Evolutionary conservation across 2,888 invertebrate species (phyloP).

Genomic region (Folsomia candida): DNA sequence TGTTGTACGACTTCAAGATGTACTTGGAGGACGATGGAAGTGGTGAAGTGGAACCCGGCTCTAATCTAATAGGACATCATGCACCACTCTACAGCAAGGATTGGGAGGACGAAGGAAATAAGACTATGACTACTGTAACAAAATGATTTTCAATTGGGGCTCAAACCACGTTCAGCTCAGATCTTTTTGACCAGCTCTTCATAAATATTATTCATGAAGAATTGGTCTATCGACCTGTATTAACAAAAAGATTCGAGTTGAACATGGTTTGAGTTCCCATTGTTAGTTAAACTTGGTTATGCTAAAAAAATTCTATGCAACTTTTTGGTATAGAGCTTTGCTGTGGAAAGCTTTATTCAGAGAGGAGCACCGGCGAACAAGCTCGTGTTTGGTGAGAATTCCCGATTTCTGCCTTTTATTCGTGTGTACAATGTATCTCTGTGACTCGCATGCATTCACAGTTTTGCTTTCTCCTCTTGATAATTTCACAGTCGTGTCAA

Average conservation of each 20-base stretch:
- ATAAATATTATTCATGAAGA: no score
- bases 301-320: no score
- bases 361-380: conserved; percentile 54
- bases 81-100: conserved; percentile 54
- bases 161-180: no score
- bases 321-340: conserved; percentile 52
- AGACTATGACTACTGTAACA: conserved; percentile 12
- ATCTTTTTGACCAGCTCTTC: no score
- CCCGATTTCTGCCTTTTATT: not conserved
- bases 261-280: no score
- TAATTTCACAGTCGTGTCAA: no score
- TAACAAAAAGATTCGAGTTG: no score
- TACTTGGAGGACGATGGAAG: conserved; percentile 36
- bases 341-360: conserved; percentile 54
- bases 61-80: conserved; percentile 54
- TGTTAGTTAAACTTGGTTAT: no score
- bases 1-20: conserved; percentile 59
- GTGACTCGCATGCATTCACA: no score
- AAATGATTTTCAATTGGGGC: no score
- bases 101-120: conserved; percentile 46
- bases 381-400: conserved; percentile 52
- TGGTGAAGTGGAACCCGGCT: conserved; percentile 50
- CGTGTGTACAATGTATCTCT: not conserved
- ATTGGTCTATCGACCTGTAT: no score
- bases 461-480: no score